Evolutionary conservation across 2,888 invertebrate species (phyloP).

Genomic region (Drosophila fulvimacula): DNA sequence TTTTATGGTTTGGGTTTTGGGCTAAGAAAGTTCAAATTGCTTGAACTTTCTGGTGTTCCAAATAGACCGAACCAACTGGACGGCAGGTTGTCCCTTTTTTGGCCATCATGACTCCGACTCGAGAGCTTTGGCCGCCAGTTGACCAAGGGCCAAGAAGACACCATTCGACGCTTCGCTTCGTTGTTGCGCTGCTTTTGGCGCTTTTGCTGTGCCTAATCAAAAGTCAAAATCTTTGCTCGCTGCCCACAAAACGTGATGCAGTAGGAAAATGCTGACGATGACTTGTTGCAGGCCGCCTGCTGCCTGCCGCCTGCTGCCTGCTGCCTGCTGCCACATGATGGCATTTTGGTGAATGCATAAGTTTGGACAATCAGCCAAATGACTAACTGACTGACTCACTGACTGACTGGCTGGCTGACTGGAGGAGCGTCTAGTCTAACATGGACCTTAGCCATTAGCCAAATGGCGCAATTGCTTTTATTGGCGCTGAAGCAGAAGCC

Average conservation of each 20-base stretch:
- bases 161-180: slow-evolving; percentile 30
- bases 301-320: slow-evolving; percentile 29
- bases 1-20: slow-evolving; percentile 54
- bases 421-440: slow-evolving; percentile 64
- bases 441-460: slow-evolving; percentile 76
- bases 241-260: slow-evolving; percentile 82
- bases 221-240: slow-evolving; percentile 79
- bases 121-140: slow-evolving; percentile 32
- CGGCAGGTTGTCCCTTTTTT: slow-evolving; percentile 76
- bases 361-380: slow-evolving; percentile 60
- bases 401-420: slow-evolving; percentile 27
- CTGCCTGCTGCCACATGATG: slow-evolving; percentile 55
- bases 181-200: slow-evolving; percentile 43
- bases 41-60: slow-evolving; percentile 80
- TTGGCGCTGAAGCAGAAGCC: slow-evolving; percentile 68
- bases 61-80: slow-evolving; percentile 65
- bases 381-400: slow-evolving; percentile 37
- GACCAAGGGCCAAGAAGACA: slow-evolving; percentile 64
- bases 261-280: slow-evolving; percentile 82
- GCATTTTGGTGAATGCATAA: slow-evolving; percentile 70
- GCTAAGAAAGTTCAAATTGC: slow-evolving; percentile 71
- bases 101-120: slow-evolving; percentile 44
- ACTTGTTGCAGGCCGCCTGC: slow-evolving; percentile 47
- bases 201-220: slow-evolving; percentile 68
- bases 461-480: slow-evolving; percentile 81